Conservation (phyloP, 2,888 invertebrate genomes). For the Cancer borealis region DNA sequence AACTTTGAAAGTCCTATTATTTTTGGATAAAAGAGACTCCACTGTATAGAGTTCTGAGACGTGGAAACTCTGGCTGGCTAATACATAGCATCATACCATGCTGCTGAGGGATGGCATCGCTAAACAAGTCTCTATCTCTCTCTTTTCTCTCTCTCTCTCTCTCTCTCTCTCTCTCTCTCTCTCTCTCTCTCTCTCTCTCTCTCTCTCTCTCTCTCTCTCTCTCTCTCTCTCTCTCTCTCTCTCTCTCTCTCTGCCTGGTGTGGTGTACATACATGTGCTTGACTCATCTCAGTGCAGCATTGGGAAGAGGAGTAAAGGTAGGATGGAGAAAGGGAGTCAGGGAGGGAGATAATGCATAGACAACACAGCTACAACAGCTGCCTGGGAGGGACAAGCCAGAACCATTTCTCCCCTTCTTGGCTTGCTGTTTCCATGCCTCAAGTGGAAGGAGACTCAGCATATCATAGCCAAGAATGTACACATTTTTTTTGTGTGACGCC, state of each 20-base stretch:
- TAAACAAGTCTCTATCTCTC: background rate
- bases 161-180: constrained; percentile 25
- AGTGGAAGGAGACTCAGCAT: background rate
- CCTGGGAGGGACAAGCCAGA: background rate
- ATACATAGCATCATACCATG: background rate
- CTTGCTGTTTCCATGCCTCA: background rate
- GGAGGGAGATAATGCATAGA: background rate
- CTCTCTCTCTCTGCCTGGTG: background rate
- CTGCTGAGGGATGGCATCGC: background rate
- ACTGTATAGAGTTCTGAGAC: background rate
- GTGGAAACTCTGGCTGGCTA: background rate
- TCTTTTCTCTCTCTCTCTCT: background rate
- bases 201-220: constrained; percentile 40
- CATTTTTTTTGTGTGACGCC: background rate
- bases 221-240: constrained; percentile 43
- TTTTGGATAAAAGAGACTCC: too few species aligned
- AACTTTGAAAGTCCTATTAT: too few species aligned
- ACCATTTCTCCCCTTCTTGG: background rate
- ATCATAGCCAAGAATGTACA: background rate
- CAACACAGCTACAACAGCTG: constrained; percentile 10
- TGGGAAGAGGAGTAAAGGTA: background rate
- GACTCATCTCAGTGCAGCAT: constrained; percentile 5
- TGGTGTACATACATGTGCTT: constrained; percentile 34
- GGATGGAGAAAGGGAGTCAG: constrained; percentile 22
- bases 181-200: constrained; percentile 34